These are phyloP conservation scores for Nematolebias whitei DNA, from an alignment of 2,113 vertebrate species.

Conservation along the genomic window DNA sequence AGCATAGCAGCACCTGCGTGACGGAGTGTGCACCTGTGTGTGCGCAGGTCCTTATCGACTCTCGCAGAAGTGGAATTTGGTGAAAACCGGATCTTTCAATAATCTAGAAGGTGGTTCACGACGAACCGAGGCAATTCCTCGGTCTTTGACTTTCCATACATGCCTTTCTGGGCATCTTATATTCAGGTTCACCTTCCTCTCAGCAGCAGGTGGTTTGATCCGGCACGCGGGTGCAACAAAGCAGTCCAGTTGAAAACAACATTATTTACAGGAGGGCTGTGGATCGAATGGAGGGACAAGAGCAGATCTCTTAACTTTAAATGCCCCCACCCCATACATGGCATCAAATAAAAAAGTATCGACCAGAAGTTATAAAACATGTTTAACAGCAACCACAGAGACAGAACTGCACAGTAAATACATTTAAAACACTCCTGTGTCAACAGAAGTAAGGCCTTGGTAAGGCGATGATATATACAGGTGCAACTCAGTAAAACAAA, in stretches of 20 bases:
- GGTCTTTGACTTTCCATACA: conserved; percentile 46
- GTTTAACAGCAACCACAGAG: too few relatives aligned
- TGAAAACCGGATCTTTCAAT: conserved; percentile 62
- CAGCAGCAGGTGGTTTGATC: conserved; percentile 55
- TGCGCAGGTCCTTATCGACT: background rate
- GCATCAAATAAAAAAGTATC: too few relatives aligned
- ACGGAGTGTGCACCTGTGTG: conserved; percentile 9
- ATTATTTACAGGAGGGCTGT: background rate
- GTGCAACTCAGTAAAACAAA: too few relatives aligned
- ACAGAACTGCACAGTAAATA: too few relatives aligned
- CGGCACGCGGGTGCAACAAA: conserved; percentile 5
- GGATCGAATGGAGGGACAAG: background rate
- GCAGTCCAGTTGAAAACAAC: too few relatives aligned
- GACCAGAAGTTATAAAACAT: too few relatives aligned
- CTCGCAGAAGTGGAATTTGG: conserved; percentile 19
- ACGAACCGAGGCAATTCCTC: too few relatives aligned
- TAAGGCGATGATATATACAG: too few relatives aligned
- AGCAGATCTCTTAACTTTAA: too few relatives aligned
- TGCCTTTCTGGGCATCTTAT: conserved; percentile 2
- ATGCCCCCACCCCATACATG: too few relatives aligned
- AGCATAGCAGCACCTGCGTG: conserved; percentile 40
- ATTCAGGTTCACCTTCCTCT: conserved; percentile 49
- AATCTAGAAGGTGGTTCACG: conserved; percentile 46
- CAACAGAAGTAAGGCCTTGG: too few relatives aligned
- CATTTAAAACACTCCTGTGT: too few relatives aligned